These are phyloP conservation scores for Clinocottus analis DNA, from an alignment of 2,113 vertebrate species.

Conservation along the genomic window DNA sequence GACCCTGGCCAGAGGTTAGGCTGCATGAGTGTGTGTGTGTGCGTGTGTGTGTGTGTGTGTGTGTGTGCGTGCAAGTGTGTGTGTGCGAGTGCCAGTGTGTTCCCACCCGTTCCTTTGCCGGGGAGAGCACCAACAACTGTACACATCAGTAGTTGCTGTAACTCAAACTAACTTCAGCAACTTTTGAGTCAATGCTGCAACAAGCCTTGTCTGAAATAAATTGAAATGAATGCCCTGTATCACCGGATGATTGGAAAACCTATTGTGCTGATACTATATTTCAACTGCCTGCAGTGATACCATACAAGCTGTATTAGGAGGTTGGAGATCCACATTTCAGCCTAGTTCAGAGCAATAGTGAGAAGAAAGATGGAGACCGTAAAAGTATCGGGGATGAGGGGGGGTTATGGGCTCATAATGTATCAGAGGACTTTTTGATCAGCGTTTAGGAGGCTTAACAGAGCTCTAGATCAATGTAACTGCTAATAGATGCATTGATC, in stretches of 20 bases:
- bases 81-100: conserved; percentile 14
- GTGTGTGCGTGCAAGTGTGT: conserved; percentile 23
- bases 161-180: conserved; percentile 59
- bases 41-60: not conserved
- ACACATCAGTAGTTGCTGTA: conserved; percentile 44
- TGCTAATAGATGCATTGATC: conserved; percentile 73
- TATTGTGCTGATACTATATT: conserved; percentile 55
- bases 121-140: conserved; percentile 46
- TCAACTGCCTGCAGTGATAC: conserved; percentile 51
- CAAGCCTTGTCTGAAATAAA: conserved; percentile 50
- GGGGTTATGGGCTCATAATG: conserved; percentile 52
- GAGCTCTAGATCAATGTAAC: conserved; percentile 72
- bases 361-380: conserved; percentile 64
- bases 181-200: conserved; percentile 56
- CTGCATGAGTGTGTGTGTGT: conserved; percentile 22
- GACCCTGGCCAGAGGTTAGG: conserved; percentile 74
- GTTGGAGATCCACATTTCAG: conserved; percentile 46
- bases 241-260: conserved; percentile 56
- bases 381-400: conserved; percentile 38
- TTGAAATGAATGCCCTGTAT: conserved; percentile 65
- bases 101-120: conserved; percentile 46
- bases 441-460: conserved; percentile 68
- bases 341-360: conserved; percentile 19
- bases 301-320: conserved; percentile 41
- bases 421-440: conserved; percentile 66